A percentile compares a stretch with the other conserved stretches of the same genome.
Conservation (phyloP, 1,140 invertebrate genomes). For the Rhopalosiphum maidis region DNA sequence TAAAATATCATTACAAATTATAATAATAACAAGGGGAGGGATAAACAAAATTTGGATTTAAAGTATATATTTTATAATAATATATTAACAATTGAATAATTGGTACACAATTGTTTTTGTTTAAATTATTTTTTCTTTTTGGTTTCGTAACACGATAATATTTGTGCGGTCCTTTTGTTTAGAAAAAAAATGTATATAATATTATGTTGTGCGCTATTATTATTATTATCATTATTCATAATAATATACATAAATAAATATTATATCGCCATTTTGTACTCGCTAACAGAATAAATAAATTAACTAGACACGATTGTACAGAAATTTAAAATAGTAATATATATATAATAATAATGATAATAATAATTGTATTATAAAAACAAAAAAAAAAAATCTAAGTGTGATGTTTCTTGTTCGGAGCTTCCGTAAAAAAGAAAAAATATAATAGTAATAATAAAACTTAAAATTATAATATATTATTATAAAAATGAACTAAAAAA, state of each 20-base stretch:
- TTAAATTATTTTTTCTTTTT: conserved; percentile 31
- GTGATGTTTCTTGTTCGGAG: conserved; percentile 52
- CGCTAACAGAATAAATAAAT: conserved; percentile 50
- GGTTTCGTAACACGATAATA: conserved; percentile 31
- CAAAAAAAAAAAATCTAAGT: conserved; percentile 35
- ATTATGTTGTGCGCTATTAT: conserved; percentile 48
- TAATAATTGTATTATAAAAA: conserved; percentile 5
- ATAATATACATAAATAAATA: conserved; percentile 22
- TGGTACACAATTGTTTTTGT: conserved; percentile 11
- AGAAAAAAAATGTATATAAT: conserved; percentile 39
- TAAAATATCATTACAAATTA: conserved; percentile 55
- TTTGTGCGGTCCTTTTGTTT: conserved; percentile 39
- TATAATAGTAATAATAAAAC: conserved; percentile 17
- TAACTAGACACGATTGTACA: conserved; percentile 35
- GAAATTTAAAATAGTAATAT: conserved; percentile 20
- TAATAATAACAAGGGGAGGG: conserved; percentile 50
- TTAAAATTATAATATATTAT: conserved; percentile 14
- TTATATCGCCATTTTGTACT: conserved; percentile 16
- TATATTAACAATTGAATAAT: conserved; percentile 42
- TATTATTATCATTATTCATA: conserved; percentile 18
- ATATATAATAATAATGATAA: conserved; percentile 30
- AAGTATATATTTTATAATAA: conserved; percentile 21
- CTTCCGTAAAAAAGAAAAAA: conserved; percentile 28
- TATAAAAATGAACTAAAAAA: conserved; percentile 33
- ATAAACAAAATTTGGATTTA: conserved; percentile 50